Evolutionary conservation across 2,113 vertebrate genomes (phyloP).

Genomic region (Catharus minimus): DNA sequence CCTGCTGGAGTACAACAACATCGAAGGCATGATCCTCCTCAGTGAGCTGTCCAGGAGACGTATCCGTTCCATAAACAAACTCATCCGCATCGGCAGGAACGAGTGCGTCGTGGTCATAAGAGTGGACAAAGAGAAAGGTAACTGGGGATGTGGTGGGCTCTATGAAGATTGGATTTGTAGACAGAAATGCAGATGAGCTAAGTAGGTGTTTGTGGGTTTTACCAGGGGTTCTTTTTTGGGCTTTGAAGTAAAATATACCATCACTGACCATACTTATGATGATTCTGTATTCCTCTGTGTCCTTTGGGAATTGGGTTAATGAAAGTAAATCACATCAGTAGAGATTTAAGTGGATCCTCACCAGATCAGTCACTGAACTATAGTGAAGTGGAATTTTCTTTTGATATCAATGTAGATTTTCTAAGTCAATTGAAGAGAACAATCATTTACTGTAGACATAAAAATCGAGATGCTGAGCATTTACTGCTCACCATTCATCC

Average conservation of each 20-base stretch:
- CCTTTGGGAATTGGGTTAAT: background rate
- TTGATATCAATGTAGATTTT: background rate
- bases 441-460: background rate
- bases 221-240: background rate
- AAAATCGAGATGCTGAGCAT: background rate
- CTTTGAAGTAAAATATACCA: background rate
- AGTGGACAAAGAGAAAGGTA: slow-evolving; percentile 99
- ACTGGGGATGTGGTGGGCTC: background rate
- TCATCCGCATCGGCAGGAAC: slow-evolving; percentile 96
- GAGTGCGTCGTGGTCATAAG: slow-evolving; percentile 97
- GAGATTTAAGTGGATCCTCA: background rate
- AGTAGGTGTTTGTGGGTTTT: background rate
- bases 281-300: background rate
- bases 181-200: background rate
- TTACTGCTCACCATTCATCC: background rate
- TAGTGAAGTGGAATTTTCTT: background rate
- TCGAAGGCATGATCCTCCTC: slow-evolving; percentile 98
- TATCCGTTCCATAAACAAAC: slow-evolving; percentile 98
- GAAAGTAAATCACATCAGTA: background rate
- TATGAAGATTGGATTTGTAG: background rate
- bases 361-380: background rate
- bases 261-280: background rate
- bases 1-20: slow-evolving; percentile 97
- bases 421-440: background rate
- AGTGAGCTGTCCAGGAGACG: slow-evolving; percentile 94